phyloP scores from a whole-genome alignment of 1,140 invertebrate species.

The Zelostemma sp. region DNA sequence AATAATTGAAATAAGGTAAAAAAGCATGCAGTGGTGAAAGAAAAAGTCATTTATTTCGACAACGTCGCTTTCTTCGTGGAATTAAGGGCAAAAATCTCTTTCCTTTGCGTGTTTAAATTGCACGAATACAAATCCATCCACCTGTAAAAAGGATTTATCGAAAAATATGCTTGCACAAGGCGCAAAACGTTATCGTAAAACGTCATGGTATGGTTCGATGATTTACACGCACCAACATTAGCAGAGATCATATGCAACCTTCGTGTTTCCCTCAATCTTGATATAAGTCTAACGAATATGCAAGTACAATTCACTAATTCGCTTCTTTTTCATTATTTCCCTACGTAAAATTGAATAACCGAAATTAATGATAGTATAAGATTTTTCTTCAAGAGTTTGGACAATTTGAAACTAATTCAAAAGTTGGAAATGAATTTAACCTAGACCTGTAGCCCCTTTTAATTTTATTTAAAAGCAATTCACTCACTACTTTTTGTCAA shows the following conservation, averaged over 20 bases:
- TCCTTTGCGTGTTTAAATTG: conserved; percentile 25
- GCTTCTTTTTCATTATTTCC: too few relatives aligned
- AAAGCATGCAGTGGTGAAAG: conserved; percentile 12
- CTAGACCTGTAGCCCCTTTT: too few relatives aligned
- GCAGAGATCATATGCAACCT: conserved; percentile 16
- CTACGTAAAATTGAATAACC: too few relatives aligned
- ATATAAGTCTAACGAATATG: conserved; percentile 35
- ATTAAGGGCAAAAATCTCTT: conserved; percentile 35
- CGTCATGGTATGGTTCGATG: conserved; percentile 38
- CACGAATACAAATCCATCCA: conserved; percentile 26
- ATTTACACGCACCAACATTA: conserved; percentile 45
- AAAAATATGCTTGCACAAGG: conserved; percentile 28
- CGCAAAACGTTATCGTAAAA: conserved; percentile 30
- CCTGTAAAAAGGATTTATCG: conserved; percentile 36
- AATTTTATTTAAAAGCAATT: too few relatives aligned
- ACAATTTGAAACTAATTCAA: too few relatives aligned
- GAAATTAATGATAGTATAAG: too few relatives aligned
- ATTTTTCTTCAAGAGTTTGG: too few relatives aligned
- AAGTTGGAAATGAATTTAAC: too few relatives aligned
- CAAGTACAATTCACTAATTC: not conserved
- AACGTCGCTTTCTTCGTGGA: conserved; percentile 26
- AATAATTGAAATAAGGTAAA: conserved; percentile 25
- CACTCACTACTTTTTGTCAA: too few relatives aligned
- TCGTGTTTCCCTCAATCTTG: conserved; percentile 39
- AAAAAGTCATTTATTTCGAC: conserved; percentile 38